A percentile compares a stretch with the other conserved stretches of the same genome.
These are phyloP conservation scores for Caenorhabditis briggsae DNA, from an alignment of 1,140 invertebrate species.

Conservation along the genomic window DNA sequence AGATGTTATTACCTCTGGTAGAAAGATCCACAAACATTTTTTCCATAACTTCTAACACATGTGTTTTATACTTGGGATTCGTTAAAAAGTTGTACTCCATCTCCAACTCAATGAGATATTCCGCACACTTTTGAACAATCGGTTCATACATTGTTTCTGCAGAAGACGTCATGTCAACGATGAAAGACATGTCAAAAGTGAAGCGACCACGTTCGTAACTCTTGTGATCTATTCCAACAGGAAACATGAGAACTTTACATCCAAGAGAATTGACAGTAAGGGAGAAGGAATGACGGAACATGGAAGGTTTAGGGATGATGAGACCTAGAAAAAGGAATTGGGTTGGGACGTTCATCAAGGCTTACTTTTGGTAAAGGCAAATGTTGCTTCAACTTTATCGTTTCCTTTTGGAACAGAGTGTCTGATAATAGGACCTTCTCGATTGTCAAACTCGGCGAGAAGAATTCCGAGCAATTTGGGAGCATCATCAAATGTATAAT, in stretches of 20 bases:
- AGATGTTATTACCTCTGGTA: constrained; percentile 62
- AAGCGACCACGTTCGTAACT: constrained; percentile 63
- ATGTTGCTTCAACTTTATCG: constrained; percentile 20
- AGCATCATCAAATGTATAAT: constrained; percentile 51
- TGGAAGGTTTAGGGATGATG: constrained; percentile 66
- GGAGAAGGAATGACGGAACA: constrained; percentile 69
- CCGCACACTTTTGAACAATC: constrained; percentile 75
- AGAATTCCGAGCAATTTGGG: constrained; percentile 73
- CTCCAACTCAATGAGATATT: constrained; percentile 75
- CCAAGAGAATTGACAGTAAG: constrained; percentile 74
- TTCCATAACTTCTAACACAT: constrained; percentile 67
- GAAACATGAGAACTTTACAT: constrained; percentile 75
- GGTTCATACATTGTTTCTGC: constrained; percentile 75
- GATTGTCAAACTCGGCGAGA: constrained; percentile 74
- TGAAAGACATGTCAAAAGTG: constrained; percentile 76
- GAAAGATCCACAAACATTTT: constrained; percentile 73
- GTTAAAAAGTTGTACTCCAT: constrained; percentile 62
- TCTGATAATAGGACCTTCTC: constrained; percentile 71
- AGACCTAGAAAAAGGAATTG: constrained; percentile 35
- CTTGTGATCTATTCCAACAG: constrained; percentile 71
- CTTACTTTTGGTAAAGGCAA: constrained; percentile 9
- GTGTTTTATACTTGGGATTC: constrained; percentile 38
- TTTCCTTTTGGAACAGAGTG: constrained; percentile 69
- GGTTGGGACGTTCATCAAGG: not conserved
- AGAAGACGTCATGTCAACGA: constrained; percentile 67